These are phyloP conservation scores for Albula glossodonta DNA, from an alignment of 2,113 vertebrate species.

Conservation along the genomic window DNA sequence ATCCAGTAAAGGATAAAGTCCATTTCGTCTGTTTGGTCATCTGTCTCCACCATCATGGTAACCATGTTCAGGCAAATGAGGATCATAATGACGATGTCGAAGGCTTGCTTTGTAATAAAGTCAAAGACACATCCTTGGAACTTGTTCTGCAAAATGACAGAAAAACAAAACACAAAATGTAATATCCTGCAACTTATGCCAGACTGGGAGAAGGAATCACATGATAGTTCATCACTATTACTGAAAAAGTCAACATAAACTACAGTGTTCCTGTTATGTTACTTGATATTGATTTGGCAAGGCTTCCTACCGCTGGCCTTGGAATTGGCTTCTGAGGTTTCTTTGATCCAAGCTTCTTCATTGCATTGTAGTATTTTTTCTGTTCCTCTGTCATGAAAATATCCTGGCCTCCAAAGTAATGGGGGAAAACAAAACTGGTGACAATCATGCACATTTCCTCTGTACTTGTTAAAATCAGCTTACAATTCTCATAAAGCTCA, in stretches of 20 bases:
- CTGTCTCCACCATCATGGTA: slow-evolving; percentile 99
- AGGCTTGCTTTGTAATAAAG: slow-evolving; percentile 92
- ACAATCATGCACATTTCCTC: slow-evolving; percentile 61
- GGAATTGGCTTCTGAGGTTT: slow-evolving; percentile 94
- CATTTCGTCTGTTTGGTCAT: slow-evolving; percentile 85
- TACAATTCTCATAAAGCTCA: slow-evolving; percentile 12
- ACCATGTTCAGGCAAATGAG: slow-evolving; percentile 99
- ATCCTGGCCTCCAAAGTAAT: slow-evolving; percentile 85
- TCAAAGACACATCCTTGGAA: slow-evolving; percentile 96
- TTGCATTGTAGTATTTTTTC: slow-evolving; percentile 95
- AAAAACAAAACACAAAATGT: not conserved
- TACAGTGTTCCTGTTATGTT: not conserved
- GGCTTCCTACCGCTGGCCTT: slow-evolving; percentile 74
- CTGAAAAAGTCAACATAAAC: not conserved
- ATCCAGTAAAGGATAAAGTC: slow-evolving; percentile 85
- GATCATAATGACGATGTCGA: slow-evolving; percentile 98
- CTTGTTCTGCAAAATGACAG: slow-evolving; percentile 76
- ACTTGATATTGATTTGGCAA: not conserved
- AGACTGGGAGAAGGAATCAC: not conserved
- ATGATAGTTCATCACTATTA: not conserved
- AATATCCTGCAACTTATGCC: not conserved
- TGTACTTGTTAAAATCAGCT: not conserved
- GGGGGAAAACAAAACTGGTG: slow-evolving; percentile 68
- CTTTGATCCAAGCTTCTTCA: slow-evolving; percentile 95
- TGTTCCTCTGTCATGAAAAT: slow-evolving; percentile 99